A percentile compares a stretch with the other conserved stretches of the same genome.
Evolutionary conservation across 2,888 invertebrate species (phyloP).

Genomic region (Venusia cambrica): DNA sequence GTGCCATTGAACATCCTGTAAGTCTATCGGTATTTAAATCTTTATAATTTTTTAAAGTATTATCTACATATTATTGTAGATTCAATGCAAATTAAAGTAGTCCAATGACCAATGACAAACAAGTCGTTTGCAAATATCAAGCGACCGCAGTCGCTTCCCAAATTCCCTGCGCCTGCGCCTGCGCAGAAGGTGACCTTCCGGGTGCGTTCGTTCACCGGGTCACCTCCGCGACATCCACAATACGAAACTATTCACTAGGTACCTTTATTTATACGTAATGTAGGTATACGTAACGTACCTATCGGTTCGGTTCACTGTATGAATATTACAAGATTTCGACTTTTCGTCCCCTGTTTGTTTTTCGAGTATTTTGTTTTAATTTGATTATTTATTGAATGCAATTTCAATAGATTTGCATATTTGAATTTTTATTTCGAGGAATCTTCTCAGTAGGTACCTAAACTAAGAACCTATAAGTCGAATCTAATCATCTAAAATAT

Average conservation of each 20-base stretch:
- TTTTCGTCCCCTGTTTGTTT: slow-evolving; percentile 20
- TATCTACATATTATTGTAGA: too few species aligned
- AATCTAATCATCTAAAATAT: too few species aligned
- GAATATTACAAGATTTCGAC: slow-evolving; percentile 23
- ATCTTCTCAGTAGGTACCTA: not conserved
- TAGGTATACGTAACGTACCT: slow-evolving; percentile 21
- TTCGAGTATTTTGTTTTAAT: slow-evolving; percentile 20
- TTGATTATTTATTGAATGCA: slow-evolving; percentile 7
- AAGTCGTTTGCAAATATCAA: slow-evolving; percentile 33
- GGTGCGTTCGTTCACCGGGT: slow-evolving; percentile 53
- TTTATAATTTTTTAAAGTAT: too few species aligned
- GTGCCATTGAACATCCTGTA: too few species aligned
- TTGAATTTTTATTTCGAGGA: slow-evolving; percentile 2
- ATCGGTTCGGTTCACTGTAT: slow-evolving; percentile 17
- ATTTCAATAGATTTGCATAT: slow-evolving; percentile 8
- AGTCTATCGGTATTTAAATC: too few species aligned
- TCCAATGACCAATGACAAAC: slow-evolving; percentile 15
- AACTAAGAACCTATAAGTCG: too few species aligned
- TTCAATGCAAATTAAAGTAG: slow-evolving; percentile 8
- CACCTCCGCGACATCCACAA: slow-evolving; percentile 45
- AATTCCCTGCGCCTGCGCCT: slow-evolving; percentile 47
- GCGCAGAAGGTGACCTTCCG: slow-evolving; percentile 69
- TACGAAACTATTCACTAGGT: slow-evolving; percentile 29
- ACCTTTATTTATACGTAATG: slow-evolving; percentile 26
- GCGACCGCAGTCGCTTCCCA: slow-evolving; percentile 40